Base-by-base conservation (phyloP, 2,797 vertebrate species). In the Spheniscus humboldti region DNA sequence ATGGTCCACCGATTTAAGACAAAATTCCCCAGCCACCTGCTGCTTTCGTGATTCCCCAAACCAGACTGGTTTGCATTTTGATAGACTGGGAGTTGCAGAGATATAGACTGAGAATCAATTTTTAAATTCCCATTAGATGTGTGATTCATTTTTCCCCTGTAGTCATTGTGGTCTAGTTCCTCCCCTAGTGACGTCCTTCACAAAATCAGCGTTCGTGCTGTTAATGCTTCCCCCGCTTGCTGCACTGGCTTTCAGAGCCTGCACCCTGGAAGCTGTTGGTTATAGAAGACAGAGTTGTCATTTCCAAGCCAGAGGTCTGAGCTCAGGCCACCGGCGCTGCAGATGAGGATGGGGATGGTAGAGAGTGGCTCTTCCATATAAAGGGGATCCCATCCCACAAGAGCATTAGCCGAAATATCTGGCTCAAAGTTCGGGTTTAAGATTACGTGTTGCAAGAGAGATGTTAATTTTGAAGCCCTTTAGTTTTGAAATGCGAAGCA, bases 21-120 rank as follows among this genome's bases (percentile, higher is more conserved):
- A 69, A 83, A 92, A 94, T 43, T 92, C 69, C 81, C 77, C 84
- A 76, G 80, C 92, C 91, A 94, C 95, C 92, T 93, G 86, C 80
- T 87, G 77, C 77, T 85, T 66, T 55, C 2, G 0, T 50, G 27
- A 66, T 78, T 77, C 47, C 80, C 33, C 73, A 68, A 35, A n/a
- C 33, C 94, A 77, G 78, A 19, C 18, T 18, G 39, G 22, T 72
- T 66, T 86, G 66, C 24, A 12, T 45, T 84, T 90, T 53, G 39
- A 27, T 68, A 15, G 18, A 10, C 62, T 82, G 53, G 41, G 41
- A 66, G 47, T 18, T 80, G 50, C 67, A 82, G 80, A 13, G 22
- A 56, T n/a, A 52, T 0, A 76, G 62, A 9, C 39, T 48, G 66
- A 62, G 76, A 77, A 71, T 66, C 50, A 19, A 10, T 56, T 41